Base-by-base conservation (phyloP, 2,888 invertebrate genomes). In the Coelopa pilipes region DNA sequence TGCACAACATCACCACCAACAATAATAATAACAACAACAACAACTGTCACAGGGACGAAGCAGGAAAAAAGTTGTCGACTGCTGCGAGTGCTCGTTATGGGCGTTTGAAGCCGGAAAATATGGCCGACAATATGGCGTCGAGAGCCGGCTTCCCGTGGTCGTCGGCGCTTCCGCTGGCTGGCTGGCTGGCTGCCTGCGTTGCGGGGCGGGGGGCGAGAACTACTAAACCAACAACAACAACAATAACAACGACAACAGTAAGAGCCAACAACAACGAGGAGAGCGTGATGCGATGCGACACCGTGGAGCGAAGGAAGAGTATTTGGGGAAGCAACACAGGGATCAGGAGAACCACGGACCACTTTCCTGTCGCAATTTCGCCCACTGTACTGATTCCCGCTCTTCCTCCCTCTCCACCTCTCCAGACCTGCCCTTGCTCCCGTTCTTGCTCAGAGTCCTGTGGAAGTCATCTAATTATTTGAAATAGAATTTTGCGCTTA, bases 401-500 rank as follows among this genome's bases (percentile, higher is more conserved):
- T 34, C 34, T n/a, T n/a, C n/a, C n/a, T n/a, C n/a, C n/a, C n/a
- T n/a, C n/a, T n/a, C n/a, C n/a, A n/a, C n/a, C n/a, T n/a, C n/a
- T n/a, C n/a, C n/a, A n/a, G n/a, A n/a, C n/a, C n/a, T n/a, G n/a
- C n/a, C n/a, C n/a, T n/a, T n/a, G 34, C 34, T 34, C 34, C 7
- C 34, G n/a, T n/a, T 34, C 34, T 7, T 34, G 34, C 34, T 34
- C 68, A 55, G 15, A 13, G 11, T 9, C 19, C 13, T n/a, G 12
- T 50, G 55, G 17, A 46, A 71, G 55, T 71, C 70, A 59, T 68
- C 49, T 63, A 73, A 70, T 73, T 62, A 72, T 70, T 74, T 74
- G 74, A 78, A 81, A 79, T 80, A 79, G 82, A 78, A 79, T 80
- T 82, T 81, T 73, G 77, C 79, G 82, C 82, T 82, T 79, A 82